These are phyloP conservation scores for Micrastur ruficollis DNA, from an alignment of 2,797 vertebrate species.

Conservation along the genomic window DNA sequence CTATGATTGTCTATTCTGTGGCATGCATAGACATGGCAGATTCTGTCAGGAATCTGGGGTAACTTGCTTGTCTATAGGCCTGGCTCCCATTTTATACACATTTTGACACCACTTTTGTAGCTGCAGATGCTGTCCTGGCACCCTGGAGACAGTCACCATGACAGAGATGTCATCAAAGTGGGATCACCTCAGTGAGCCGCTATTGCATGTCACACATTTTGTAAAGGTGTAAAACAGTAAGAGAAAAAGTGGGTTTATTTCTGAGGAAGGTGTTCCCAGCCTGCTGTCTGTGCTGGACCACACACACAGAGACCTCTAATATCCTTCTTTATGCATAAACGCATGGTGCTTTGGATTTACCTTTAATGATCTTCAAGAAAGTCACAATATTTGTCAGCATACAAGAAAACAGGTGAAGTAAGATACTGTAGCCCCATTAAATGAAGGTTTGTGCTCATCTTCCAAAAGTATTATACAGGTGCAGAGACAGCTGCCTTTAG, in stretches of 20 bases:
- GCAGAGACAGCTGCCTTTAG: neutral
- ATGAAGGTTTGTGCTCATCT: neutral
- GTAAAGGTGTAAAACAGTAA: neutral
- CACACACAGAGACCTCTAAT: accelerated
- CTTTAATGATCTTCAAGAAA: neutral
- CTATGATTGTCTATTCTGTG: no score
- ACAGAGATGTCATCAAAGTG: neutral
- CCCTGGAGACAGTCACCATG: neutral
- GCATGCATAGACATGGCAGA: neutral
- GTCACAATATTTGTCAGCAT: neutral
- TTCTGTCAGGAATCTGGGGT: neutral
- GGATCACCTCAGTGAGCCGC: neutral
- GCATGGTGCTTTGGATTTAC: neutral
- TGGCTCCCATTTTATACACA: neutral
- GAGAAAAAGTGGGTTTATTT: neutral
- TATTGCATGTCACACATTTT: neutral
- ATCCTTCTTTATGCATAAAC: neutral
- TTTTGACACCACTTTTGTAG: neutral
- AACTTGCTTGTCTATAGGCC: neutral
- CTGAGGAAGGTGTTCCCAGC: neutral
- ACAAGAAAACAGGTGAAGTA: neutral
- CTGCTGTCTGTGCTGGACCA: neutral
- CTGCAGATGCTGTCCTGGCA: neutral
- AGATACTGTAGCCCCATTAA: neutral
- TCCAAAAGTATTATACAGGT: neutral